A percentile compares a stretch with the other conserved stretches of the same genome.
phyloP scores from a whole-genome alignment of 2,797 vertebrate genomes.

The Melanogrammus aeglefinus region DNA sequence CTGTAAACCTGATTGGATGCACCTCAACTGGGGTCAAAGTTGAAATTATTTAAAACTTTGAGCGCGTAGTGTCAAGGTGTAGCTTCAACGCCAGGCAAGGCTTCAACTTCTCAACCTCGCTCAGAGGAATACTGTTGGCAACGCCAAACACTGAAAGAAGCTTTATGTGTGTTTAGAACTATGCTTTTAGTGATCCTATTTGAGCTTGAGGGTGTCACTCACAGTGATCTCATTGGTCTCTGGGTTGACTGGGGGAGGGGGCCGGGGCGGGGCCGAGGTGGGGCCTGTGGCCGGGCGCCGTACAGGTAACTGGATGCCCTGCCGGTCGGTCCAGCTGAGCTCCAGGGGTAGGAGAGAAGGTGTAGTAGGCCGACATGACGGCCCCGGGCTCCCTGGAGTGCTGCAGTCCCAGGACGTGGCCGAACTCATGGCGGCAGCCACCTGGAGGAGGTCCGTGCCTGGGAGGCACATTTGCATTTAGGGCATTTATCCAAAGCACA shows the following conservation, averaged over 20 bases:
- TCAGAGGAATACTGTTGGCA: no score
- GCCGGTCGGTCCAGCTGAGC: conserved; percentile 86
- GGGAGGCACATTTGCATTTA: background rate
- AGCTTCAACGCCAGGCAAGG: no score
- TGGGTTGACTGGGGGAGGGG: conserved; percentile 22
- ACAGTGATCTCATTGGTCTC: conserved; percentile 81
- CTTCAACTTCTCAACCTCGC: no score
- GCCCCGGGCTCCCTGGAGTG: conserved; percentile 84
- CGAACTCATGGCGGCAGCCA: conserved; percentile 96
- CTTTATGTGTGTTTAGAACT: background rate
- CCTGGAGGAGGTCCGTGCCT: conserved; percentile 95
- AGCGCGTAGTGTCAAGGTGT: no score
- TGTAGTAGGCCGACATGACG: conserved; percentile 93
- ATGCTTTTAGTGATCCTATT: background rate
- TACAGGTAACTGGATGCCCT: conserved; percentile 91
- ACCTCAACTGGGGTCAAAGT: background rate
- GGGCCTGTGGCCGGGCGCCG: conserved; percentile 53
- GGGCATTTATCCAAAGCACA: no score
- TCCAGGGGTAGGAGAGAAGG: conserved; percentile 87
- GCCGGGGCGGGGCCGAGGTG: conserved; percentile 31
- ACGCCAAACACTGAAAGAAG: no score
- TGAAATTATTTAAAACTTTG: background rate
- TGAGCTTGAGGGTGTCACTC: conserved; percentile 27
- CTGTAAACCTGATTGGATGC: background rate
- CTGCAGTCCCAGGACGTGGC: conserved; percentile 90